Conservation (phyloP, 2,113 vertebrate species). For the Panthera tigris region DNA sequence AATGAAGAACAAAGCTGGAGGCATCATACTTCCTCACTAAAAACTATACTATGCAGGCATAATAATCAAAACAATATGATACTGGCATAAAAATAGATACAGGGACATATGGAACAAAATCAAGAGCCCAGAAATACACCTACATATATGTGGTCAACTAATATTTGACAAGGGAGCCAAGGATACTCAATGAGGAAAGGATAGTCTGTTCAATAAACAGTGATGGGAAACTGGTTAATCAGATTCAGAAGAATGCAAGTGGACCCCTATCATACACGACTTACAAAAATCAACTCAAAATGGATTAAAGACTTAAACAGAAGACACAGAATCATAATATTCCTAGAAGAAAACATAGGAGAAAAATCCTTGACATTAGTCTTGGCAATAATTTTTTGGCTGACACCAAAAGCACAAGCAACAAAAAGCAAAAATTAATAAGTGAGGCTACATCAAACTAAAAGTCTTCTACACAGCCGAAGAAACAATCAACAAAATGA, state of each 20-base stretch:
- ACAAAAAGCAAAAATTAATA: neutral
- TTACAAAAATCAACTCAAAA: neutral
- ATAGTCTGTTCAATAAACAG: neutral
- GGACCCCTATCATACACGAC: neutral
- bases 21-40: neutral
- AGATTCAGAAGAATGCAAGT: neutral
- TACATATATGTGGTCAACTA: neutral
- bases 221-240: neutral
- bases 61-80: neutral
- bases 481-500: neutral
- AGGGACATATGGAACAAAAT: neutral
- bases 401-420: neutral
- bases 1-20: neutral
- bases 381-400: neutral
- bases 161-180: neutral
- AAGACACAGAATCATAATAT: neutral
- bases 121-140: neutral
- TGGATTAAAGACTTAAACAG: neutral
- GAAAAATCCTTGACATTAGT: neutral
- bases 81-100: neutral
- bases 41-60: neutral
- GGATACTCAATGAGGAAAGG: neutral
- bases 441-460: neutral
- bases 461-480: neutral
- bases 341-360: neutral